A percentile compares a stretch with the other conserved stretches of the same genome.
Evolutionary conservation across 2,888 invertebrate genomes (phyloP).

Genomic region (Priapulus caudatus): DNA sequence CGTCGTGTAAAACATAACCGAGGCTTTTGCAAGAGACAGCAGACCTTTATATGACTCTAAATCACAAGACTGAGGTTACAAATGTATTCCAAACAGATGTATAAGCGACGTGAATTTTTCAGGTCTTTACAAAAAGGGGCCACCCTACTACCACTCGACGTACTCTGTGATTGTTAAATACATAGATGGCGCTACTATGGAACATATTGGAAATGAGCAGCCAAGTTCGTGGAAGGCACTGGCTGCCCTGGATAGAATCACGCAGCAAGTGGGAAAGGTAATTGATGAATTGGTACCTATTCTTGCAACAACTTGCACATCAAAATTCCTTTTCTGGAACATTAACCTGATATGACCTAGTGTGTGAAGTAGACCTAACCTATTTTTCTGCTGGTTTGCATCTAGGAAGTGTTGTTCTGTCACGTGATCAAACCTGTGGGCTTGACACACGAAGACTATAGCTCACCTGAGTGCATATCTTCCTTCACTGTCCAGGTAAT

Average conservation of each 20-base stretch:
- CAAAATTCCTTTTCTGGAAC: too few relatives aligned
- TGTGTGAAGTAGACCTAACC: too few relatives aligned
- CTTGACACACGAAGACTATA: neutral
- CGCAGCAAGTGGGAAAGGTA: neutral
- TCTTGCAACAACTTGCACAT: too few relatives aligned
- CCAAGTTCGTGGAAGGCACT: neutral
- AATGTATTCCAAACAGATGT: too few relatives aligned
- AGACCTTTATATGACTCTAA: too few relatives aligned
- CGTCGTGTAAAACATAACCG: too few relatives aligned
- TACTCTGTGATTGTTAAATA: neutral
- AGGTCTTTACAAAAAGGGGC: neutral
- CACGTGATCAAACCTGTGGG: neutral
- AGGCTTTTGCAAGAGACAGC: too few relatives aligned
- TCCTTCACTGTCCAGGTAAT: neutral
- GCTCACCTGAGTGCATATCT: neutral
- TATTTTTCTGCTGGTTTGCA: too few relatives aligned
- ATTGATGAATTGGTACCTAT: too few relatives aligned
- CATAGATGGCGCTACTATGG: neutral
- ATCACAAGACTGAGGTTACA: too few relatives aligned
- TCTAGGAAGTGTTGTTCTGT: neutral
- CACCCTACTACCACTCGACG: neutral
- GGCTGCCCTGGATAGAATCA: neutral
- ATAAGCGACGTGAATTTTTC: too few relatives aligned
- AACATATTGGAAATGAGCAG: neutral
- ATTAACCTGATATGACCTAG: too few relatives aligned